These are phyloP conservation scores for Oscheius onirici DNA, from an alignment of 2,888 invertebrate species.

Conservation along the genomic window DNA sequence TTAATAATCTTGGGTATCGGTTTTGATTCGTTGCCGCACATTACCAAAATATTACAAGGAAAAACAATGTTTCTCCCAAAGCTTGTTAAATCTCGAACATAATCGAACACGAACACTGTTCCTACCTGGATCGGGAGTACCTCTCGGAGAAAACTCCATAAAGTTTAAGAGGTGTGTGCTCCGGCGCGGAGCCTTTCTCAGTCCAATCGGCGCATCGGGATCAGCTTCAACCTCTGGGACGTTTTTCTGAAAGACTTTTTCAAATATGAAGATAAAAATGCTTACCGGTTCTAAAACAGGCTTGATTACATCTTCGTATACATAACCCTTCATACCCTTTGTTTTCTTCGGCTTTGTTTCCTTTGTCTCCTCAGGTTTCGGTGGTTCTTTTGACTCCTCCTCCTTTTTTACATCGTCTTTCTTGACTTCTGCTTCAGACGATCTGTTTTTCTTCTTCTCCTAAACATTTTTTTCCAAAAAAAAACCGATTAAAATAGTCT, in stretches of 20 bases:
- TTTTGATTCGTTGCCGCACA: too few species aligned
- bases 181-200: conserved; percentile 10
- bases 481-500: too few species aligned
- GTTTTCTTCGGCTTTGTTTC: not conserved
- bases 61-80: not conserved
- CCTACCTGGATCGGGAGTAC: conserved; percentile 24
- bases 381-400: not conserved
- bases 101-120: not conserved
- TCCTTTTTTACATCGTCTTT: not conserved
- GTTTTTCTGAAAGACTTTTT: too few species aligned
- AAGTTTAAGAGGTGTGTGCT: conserved; percentile 15
- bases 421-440: not conserved
- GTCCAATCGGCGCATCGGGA: conserved; percentile 21
- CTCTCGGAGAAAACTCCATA: conserved; percentile 8
- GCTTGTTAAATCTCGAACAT: too few species aligned
- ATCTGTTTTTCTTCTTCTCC: not conserved
- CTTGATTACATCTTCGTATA: conserved; percentile 11
- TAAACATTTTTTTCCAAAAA: too few species aligned
- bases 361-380: not conserved
- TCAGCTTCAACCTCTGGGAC: not conserved
- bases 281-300: too few species aligned
- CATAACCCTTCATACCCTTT: conserved; percentile 9
- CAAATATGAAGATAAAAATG: too few species aligned
- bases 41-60: not conserved
- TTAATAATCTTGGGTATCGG: too few species aligned